phyloP scores from a whole-genome alignment of 2,888 invertebrate species.

The Mantis religiosa region DNA sequence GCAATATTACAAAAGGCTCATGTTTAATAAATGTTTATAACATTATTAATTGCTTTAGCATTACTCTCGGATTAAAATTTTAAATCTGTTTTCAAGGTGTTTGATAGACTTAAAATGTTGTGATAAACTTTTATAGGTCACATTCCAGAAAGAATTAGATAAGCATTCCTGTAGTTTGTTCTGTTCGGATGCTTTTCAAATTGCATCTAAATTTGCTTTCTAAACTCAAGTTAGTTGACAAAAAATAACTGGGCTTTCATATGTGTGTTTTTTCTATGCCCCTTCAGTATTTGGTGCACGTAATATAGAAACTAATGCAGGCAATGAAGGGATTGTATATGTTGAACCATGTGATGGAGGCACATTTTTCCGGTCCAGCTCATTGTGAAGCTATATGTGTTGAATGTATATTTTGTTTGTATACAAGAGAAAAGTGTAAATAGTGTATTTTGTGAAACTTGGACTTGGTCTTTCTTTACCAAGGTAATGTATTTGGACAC shows the following conservation, averaged over 20 bases:
- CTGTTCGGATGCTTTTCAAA: not conserved
- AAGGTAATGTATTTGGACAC: not conserved
- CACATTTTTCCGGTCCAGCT: not conserved
- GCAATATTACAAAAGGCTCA: not conserved
- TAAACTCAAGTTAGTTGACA: not conserved
- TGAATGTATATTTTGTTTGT: constrained; percentile 5
- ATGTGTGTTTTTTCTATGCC: not conserved
- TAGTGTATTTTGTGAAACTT: constrained; percentile 13
- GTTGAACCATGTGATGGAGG: not conserved
- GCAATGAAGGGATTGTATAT: not conserved
- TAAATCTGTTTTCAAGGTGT: not conserved
- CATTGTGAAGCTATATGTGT: not conserved
- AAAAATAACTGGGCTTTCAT: not conserved
- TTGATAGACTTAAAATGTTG: not conserved
- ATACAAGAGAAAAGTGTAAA: constrained; percentile 4
- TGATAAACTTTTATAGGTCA: not conserved
- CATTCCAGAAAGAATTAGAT: not conserved
- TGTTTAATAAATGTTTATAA: not conserved
- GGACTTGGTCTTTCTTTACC: not conserved
- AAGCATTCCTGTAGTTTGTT: not conserved
- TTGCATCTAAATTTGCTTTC: not conserved
- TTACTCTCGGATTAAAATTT: not conserved
- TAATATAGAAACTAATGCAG: not conserved
- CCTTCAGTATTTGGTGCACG: not conserved
- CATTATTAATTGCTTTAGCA: not conserved